Conservation (phyloP, 1,140 invertebrate genomes). For the Zaprionus africanus region DNA sequence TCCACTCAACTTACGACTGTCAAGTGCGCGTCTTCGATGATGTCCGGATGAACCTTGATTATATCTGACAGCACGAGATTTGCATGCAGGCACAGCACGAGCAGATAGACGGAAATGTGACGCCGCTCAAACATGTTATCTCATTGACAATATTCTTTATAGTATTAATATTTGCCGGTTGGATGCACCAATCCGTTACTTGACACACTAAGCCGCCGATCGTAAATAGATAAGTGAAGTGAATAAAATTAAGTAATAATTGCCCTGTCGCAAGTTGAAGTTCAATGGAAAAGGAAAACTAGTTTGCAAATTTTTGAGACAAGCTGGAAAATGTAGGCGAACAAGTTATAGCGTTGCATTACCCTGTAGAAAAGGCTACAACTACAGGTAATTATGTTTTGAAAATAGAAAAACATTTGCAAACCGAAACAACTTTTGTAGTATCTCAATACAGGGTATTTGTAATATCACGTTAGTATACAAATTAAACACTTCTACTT, state of each 20-base stretch:
- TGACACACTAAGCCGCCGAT: slow-evolving; percentile 9
- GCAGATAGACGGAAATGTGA: slow-evolving; percentile 15
- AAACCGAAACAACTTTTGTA: too few relatives aligned
- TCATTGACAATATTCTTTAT: background rate
- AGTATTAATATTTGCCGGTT: background rate
- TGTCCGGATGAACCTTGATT: slow-evolving; percentile 6
- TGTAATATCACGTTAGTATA: background rate
- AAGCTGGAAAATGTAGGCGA: background rate
- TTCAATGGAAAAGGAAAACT: slow-evolving; percentile 27
- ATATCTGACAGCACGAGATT: slow-evolving; percentile 11
- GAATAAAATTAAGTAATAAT: slow-evolving; percentile 5
- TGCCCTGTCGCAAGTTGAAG: slow-evolving; percentile 31
- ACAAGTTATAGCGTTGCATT: background rate
- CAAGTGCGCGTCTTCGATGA: slow-evolving; percentile 41
- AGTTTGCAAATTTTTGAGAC: slow-evolving; percentile 24
- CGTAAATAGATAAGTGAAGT: background rate
- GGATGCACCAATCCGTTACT: background rate
- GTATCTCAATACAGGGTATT: background rate
- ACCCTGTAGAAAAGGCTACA: background rate
- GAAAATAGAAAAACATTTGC: background rate
- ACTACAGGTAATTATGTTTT: background rate
- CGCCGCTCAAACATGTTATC: slow-evolving; percentile 11
- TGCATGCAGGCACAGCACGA: slow-evolving; percentile 23
- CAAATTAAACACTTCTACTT: background rate
- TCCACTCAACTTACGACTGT: slow-evolving; percentile 16